phyloP scores from a whole-genome alignment of 2,797 vertebrate species.

The Chelon labrosus region DNA sequence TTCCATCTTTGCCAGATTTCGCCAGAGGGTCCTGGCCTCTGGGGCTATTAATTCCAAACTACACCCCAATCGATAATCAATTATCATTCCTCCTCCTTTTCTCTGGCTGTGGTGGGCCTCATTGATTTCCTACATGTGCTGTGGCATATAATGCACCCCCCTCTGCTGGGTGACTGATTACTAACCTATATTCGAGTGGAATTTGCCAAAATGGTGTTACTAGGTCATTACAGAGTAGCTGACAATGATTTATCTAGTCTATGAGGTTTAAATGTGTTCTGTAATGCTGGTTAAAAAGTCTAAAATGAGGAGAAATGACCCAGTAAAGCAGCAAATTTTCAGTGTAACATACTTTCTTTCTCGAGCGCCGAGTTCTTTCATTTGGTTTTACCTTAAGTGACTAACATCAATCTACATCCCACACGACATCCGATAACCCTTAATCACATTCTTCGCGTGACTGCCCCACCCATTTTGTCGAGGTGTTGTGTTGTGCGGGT shows the following conservation, averaged over 20 bases:
- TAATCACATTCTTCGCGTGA: constrained; percentile 21
- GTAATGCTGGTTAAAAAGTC: constrained; percentile 2
- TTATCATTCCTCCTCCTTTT: constrained; percentile 50
- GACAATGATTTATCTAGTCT: constrained; percentile 54
- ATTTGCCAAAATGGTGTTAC: constrained; percentile 44
- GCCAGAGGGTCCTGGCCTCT: constrained; percentile 30
- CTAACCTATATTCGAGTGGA: constrained; percentile 61
- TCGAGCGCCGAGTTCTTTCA: background rate
- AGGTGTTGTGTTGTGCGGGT: constrained; percentile 30
- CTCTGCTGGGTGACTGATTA: constrained; percentile 52
- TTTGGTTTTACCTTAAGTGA: background rate
- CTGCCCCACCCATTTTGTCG: constrained; percentile 26
- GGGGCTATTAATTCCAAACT: constrained; percentile 59
- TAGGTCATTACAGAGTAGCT: constrained; percentile 49
- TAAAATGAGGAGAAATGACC: constrained; percentile 40
- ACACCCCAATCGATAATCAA: constrained; percentile 75
- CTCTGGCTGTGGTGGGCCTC: constrained; percentile 13
- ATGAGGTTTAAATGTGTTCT: constrained; percentile 5
- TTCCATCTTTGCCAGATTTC: constrained; percentile 64
- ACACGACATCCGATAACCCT: constrained; percentile 56
- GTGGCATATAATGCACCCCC: constrained; percentile 38
- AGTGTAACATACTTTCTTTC: background rate
- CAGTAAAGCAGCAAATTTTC: background rate
- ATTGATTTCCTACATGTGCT: constrained; percentile 55
- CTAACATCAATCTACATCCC: constrained; percentile 16